These are phyloP conservation scores for Pseudoatta argentina DNA, from an alignment of 1,140 invertebrate species.

Conservation along the genomic window DNA sequence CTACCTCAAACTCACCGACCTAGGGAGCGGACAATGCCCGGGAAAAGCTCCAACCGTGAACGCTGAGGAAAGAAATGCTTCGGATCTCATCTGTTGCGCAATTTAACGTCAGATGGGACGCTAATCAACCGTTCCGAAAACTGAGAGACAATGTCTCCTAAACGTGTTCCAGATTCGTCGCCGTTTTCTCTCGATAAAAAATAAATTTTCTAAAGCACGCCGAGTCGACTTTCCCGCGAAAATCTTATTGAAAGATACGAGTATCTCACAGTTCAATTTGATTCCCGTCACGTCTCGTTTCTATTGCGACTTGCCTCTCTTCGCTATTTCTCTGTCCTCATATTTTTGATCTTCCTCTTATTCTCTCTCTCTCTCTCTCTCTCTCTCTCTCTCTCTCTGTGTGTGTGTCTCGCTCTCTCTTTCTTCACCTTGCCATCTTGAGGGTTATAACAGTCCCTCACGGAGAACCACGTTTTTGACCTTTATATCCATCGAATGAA, in stretches of 20 bases:
- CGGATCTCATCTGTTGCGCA: constrained; percentile 15
- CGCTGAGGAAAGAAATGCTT: constrained; percentile 13
- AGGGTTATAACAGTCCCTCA: constrained; percentile 39
- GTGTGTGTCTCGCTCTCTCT: background rate
- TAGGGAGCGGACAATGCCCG: constrained; percentile 57
- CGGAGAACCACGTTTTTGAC: constrained; percentile 6
- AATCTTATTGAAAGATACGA: background rate
- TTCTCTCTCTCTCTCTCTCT: background rate
- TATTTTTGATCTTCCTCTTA: background rate
- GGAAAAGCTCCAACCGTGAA: constrained; percentile 31
- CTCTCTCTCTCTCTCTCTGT: background rate
- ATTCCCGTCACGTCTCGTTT: constrained; percentile 8
- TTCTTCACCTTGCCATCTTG: constrained; percentile 15
- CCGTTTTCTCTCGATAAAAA: background rate
- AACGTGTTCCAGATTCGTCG: background rate
- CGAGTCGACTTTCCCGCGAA: background rate
- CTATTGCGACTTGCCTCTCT: background rate
- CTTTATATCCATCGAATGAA: constrained; percentile 20
- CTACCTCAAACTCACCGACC: constrained; percentile 73
- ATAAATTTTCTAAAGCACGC: background rate
- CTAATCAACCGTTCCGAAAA: constrained; percentile 25
- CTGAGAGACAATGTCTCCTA: background rate
- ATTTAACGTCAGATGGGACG: constrained; percentile 27
- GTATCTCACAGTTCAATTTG: background rate
- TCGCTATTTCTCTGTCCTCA: constrained; percentile 11